A percentile compares a stretch with the other conserved stretches of the same genome.
Conservation (phyloP, 30 jellyfish, hydroid and myxozoan genomes). For the Aurelia aurita complex sp. Pacific region DNA sequence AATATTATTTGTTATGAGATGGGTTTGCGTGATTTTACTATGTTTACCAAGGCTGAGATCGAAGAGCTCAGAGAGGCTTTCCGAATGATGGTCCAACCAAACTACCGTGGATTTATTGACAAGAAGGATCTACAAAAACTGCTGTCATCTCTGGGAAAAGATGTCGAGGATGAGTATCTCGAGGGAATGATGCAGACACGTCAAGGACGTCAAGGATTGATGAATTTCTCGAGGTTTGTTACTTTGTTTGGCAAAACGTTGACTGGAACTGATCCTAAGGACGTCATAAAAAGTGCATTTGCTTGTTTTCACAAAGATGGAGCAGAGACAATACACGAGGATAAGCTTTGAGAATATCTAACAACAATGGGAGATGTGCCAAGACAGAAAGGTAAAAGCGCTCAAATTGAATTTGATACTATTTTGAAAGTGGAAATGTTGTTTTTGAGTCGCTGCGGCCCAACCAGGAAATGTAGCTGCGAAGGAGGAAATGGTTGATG, state of each 20-base stretch:
- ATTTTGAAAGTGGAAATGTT: too few species aligned
- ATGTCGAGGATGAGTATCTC: conserved; percentile 88
- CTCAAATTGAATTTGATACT: too few species aligned
- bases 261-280: conserved; percentile 99
- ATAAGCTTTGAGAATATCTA: conserved; percentile 80
- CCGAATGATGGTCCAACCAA: conserved; percentile 95
- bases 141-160: conserved; percentile 97
- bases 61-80: conserved; percentile 99
- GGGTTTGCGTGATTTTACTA: conserved; percentile 97
- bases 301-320: conserved; percentile 97
- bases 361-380: conserved; percentile 96
- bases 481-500: not conserved
- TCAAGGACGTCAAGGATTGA: conserved; percentile 98
- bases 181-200: conserved; percentile 91
- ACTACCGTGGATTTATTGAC: conserved; percentile 99
- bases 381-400: too few species aligned
- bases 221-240: conserved; percentile 97
- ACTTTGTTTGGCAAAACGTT: conserved; percentile 95
- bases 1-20: conserved; percentile 96
- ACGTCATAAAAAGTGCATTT: conserved; percentile 95
- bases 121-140: conserved; percentile 97
- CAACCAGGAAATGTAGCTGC: too few species aligned
- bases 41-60: conserved; percentile 98
- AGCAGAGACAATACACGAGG: conserved; percentile 91
- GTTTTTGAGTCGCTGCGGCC: too few species aligned